Evolutionary conservation across 2,113 vertebrate genomes (phyloP).

Genomic region (Balaeniceps rex): DNA sequence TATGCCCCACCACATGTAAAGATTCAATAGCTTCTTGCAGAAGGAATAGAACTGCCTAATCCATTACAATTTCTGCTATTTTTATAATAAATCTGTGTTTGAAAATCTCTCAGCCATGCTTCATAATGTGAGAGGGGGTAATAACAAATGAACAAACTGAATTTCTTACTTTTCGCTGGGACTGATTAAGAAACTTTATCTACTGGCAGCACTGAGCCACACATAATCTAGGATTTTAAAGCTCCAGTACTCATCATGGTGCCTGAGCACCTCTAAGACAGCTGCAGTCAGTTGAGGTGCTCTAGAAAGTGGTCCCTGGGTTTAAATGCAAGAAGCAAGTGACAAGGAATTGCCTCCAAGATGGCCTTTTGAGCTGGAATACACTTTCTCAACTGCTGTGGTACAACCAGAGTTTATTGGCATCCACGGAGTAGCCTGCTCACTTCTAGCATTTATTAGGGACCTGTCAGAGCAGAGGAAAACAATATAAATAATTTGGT

Average conservation of each 20-base stretch:
- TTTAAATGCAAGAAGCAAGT: not conserved
- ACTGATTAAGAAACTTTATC: not conserved
- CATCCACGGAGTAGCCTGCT: not conserved
- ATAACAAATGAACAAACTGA: not conserved
- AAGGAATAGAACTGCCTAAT: not conserved
- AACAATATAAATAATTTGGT: not conserved
- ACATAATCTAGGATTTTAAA: not conserved
- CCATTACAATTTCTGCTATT: not conserved
- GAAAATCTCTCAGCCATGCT: not conserved
- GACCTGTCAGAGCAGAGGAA: not conserved
- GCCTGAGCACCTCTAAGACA: not conserved
- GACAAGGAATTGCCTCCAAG: not conserved
- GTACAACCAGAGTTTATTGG: not conserved
- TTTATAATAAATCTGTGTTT: not conserved
- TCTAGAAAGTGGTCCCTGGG: fast-evolving
- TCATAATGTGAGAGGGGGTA: not conserved
- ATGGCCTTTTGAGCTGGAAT: not conserved
- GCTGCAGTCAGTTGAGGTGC: not conserved
- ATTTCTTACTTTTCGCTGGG: not conserved
- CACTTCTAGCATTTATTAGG: not conserved
- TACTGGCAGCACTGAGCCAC: not conserved
- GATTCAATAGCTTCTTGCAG: not conserved
- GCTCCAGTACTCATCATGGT: not conserved
- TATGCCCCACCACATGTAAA: not conserved
- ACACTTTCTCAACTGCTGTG: not conserved